Evolutionary conservation across 30 jellyfish, hydroid and myxozoan genomes (phyloP).

Genomic region (Aurelia aurita complex sp. Pacific): DNA sequence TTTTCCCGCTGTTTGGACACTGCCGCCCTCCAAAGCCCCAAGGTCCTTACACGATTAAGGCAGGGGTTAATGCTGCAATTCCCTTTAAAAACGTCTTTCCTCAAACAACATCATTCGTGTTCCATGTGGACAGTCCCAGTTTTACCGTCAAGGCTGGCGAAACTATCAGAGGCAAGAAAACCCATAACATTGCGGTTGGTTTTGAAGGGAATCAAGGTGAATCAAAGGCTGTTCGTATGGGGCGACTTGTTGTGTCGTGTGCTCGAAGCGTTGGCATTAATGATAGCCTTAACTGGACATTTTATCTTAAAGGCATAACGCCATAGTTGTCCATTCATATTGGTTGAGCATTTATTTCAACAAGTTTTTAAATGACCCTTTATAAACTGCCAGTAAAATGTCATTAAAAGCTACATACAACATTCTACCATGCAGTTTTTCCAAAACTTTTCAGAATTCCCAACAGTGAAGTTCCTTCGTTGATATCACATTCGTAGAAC

Average conservation of each 20-base stretch:
- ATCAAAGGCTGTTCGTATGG: slow-evolving; percentile 90
- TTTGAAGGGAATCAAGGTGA: slow-evolving; percentile 98
- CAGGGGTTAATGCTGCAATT: slow-evolving; percentile 82
- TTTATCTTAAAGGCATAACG: slow-evolving; percentile 85
- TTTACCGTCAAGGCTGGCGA: slow-evolving; percentile 90
- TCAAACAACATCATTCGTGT: slow-evolving; percentile 89
- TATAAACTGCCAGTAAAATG: too few relatives aligned
- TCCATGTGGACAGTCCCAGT: slow-evolving; percentile 86
- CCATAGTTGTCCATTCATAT: not conserved
- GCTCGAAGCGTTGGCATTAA: slow-evolving; percentile 81
- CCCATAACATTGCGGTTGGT: slow-evolving; percentile 81
- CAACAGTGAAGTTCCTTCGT: too few relatives aligned
- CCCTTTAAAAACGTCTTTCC: slow-evolving; percentile 93
- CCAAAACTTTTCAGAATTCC: too few relatives aligned
- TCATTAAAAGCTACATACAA: too few relatives aligned
- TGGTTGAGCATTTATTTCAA: too few relatives aligned
- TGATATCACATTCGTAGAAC: too few relatives aligned
- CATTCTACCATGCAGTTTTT: too few relatives aligned
- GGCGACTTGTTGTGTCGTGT: slow-evolving; percentile 86
- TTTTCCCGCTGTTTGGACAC: slow-evolving; percentile 93
- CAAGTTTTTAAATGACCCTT: too few relatives aligned
- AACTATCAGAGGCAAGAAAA: slow-evolving; percentile 89
- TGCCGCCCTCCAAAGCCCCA: slow-evolving; percentile 94
- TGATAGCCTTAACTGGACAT: slow-evolving; percentile 82
- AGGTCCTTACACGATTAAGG: slow-evolving; percentile 96